A percentile compares a stretch with the other conserved stretches of the same genome.
phyloP scores from a whole-genome alignment of 2,113 vertebrate genomes.

The Sinocyclocheilus grahami region DNA sequence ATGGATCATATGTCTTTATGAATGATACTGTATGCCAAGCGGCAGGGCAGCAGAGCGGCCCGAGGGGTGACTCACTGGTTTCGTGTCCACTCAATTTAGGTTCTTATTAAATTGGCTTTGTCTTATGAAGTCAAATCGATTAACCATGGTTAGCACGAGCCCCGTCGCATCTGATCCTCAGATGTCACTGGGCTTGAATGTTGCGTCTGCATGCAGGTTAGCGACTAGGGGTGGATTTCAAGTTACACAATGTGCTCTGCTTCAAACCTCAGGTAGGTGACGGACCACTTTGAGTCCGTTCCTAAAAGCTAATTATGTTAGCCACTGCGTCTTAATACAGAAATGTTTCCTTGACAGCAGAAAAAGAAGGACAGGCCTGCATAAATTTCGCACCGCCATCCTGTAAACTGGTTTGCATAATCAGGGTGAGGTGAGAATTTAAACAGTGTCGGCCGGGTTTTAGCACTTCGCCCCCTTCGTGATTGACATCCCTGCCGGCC shows the following conservation, averaged over 20 bases:
- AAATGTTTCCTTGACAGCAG: constrained; percentile 4
- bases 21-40: constrained; percentile 49
- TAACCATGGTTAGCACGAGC: constrained; percentile 42
- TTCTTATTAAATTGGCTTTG: constrained; percentile 59
- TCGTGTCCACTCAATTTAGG: constrained; percentile 54
- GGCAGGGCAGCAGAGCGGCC: neutral
- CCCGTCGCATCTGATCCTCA: constrained; percentile 32
- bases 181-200: neutral
- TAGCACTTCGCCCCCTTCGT: constrained; percentile 35
- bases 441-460: constrained; percentile 42
- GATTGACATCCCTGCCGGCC: constrained; percentile 32
- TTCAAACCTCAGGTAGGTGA: neutral
- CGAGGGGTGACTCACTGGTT: constrained; percentile 31
- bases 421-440: constrained; percentile 44
- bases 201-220: constrained; percentile 46
- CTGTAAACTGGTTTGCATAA: constrained; percentile 43
- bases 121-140: constrained; percentile 57
- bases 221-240: constrained; percentile 31
- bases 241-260: neutral
- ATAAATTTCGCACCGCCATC: constrained; percentile 16
- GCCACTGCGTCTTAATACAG: neutral
- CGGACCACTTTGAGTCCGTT: neutral
- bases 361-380: constrained; percentile 11
- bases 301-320: constrained; percentile 14
- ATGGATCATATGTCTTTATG: constrained; percentile 52